Base-by-base conservation (phyloP, 1,140 invertebrate species). In the Pomacea maculata region DNA sequence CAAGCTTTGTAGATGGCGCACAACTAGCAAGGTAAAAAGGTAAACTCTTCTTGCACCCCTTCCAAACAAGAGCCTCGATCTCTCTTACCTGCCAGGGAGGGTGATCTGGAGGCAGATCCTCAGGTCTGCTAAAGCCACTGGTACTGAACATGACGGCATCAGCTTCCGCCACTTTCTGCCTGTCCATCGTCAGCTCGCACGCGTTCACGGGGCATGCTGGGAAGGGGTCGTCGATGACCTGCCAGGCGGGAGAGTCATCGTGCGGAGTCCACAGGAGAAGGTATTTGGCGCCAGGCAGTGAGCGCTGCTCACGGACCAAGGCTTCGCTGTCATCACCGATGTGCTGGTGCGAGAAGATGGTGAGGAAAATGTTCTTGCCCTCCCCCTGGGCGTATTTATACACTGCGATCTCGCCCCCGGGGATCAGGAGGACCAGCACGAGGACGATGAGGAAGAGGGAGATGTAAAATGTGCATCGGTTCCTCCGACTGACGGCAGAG, bases 111-210 rank as follows among this genome's bases (percentile, higher is more conserved):
- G 79, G 79, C 19, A 80, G 73, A 29, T 67, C n/a, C 6, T 71
- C 21, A 55, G 12, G 25, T 17, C 45, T 19, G 52, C 54, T 45
- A 14, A 80, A 17, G 10, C 52, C 72, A 19, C 79, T 29, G 17
- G 79, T 64, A 45, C 74, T 74, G 45, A 80, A 80, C 61, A 80
- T 19, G 12, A 80, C 72, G 25, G 79, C 79, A n/a, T 74, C 79
- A 10, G 63, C 73, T 71, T 75, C 63, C 29, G 15, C 12, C 17
- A 75, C 68, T 34, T 34, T 14, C 34, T 65, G 5, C 63, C 29
- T 64, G 72, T 80, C 79, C 34, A 52, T 9, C 15, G 29, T 67
- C 29, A 80, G 11, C 64, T 80, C 72, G 34, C 79, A 80, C 6
- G 9, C 45, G 34, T 17, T 52, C n/a, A 64, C 73, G 9, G 72